phyloP scores from a whole-genome alignment of 2,888 invertebrate species.

The Deroplatys truncata region DNA sequence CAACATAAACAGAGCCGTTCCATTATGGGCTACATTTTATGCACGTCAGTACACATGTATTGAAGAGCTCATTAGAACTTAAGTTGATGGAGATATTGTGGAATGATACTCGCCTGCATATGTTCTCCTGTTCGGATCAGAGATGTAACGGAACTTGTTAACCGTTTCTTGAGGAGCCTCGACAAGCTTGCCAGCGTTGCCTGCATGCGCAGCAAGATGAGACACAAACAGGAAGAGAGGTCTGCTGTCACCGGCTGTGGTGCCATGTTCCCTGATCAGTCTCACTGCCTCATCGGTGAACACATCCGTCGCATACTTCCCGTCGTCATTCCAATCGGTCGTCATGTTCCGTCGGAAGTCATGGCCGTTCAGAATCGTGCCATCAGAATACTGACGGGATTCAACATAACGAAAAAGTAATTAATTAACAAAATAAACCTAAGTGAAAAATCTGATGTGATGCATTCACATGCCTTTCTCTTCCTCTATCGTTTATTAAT shows the following conservation, averaged over 20 bases:
- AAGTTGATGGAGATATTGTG: too few species aligned
- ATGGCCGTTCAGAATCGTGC: conserved; percentile 40
- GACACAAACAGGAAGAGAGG: conserved; percentile 77
- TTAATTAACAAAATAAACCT: too few species aligned
- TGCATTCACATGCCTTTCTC: too few species aligned
- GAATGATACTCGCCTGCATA: conserved; percentile 59
- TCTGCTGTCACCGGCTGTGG: conserved; percentile 22
- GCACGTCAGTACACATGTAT: too few species aligned
- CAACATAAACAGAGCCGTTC: too few species aligned
- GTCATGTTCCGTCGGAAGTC: conserved; percentile 46
- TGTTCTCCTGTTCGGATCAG: conserved; percentile 61
- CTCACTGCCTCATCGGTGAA: conserved; percentile 47
- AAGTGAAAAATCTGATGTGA: too few species aligned
- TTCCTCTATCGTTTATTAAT: too few species aligned
- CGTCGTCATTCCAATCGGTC: conserved; percentile 40
- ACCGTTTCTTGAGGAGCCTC: conserved; percentile 65
- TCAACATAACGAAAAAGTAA: neutral
- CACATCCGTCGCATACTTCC: conserved; percentile 48
- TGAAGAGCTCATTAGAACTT: too few species aligned
- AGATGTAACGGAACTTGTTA: conserved; percentile 63
- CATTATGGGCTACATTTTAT: too few species aligned
- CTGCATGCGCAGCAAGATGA: conserved; percentile 77
- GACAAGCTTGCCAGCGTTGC: conserved; percentile 62
- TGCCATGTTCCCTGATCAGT: conserved; percentile 43
- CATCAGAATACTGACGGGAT: conserved; percentile 31